Conservation (phyloP, 1,140 invertebrate species). For the Propsilocerus akamusi region DNA sequence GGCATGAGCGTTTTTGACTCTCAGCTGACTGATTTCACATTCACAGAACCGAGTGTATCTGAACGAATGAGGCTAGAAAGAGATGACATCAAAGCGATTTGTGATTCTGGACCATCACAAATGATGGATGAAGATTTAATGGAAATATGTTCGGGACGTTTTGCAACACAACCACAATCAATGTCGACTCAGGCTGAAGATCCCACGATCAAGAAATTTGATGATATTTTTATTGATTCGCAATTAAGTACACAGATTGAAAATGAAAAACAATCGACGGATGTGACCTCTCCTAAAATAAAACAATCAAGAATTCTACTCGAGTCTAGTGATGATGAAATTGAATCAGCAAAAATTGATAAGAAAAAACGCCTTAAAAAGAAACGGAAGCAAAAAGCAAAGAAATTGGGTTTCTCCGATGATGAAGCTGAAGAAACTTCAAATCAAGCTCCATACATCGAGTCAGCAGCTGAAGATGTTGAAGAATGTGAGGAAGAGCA, state of each 20-base stretch:
- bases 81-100: conserved; percentile 23
- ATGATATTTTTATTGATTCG: conserved; percentile 2
- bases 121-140: conserved; percentile 29
- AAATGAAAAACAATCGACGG: neutral
- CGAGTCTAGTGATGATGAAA: conserved; percentile 27
- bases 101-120: conserved; percentile 9
- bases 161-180: conserved; percentile 15
- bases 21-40: conserved; percentile 8
- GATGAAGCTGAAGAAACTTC: conserved; percentile 18
- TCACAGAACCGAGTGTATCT: conserved; percentile 11
- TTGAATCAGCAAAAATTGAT: conserved; percentile 9
- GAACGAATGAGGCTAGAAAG: conserved; percentile 9
- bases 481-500: conserved; percentile 16
- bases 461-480: conserved; percentile 15
- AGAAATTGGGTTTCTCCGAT: conserved; percentile 20
- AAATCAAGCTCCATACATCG: conserved; percentile 15
- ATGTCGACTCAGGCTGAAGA: conserved; percentile 10
- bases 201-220: neutral
- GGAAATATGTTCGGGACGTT: conserved; percentile 30
- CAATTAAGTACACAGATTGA: neutral
- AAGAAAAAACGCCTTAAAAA: conserved; percentile 12
- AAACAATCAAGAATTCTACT: conserved; percentile 11
- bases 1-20: conserved; percentile 10
- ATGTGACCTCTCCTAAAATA: conserved; percentile 3
- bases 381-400: conserved; percentile 16